A percentile compares a stretch with the other conserved stretches of the same genome.
Conservation (phyloP, 92 coral and sea anemone genomes). For the Parazoanthus atlanticus region DNA sequence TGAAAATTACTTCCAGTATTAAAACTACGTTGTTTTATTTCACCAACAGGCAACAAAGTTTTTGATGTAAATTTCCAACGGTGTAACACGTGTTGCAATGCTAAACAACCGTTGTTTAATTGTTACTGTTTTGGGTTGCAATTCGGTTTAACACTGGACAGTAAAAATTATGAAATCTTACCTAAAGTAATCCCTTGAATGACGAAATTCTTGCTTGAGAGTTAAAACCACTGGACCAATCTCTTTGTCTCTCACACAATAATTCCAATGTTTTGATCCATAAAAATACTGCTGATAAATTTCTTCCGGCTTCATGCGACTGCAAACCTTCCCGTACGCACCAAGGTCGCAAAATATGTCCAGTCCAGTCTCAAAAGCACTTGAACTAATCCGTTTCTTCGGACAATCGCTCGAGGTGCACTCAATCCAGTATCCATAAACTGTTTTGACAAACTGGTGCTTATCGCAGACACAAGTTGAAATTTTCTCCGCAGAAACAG, state of each 20-base stretch:
- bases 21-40: neutral
- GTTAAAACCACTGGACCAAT: constrained; percentile 84
- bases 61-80: neutral
- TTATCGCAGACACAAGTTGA: constrained; percentile 52
- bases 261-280: constrained; percentile 96
- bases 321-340: constrained; percentile 46
- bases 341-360: constrained; percentile 66
- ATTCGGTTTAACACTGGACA: neutral
- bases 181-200: constrained; percentile 83
- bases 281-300: constrained; percentile 85
- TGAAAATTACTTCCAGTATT: too few relatives aligned
- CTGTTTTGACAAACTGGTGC: constrained; percentile 58
- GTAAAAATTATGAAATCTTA: constrained; percentile 21
- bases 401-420: constrained; percentile 70
- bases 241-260: constrained; percentile 71
- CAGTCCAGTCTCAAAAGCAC: constrained; percentile 47
- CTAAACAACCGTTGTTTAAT: neutral
- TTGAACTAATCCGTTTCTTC: constrained; percentile 42
- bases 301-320: constrained; percentile 66
- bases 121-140: neutral
- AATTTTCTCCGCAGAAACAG: neutral
- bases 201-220: constrained; percentile 83
- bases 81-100: constrained; percentile 6
- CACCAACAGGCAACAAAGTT: neutral
- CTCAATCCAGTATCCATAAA: constrained; percentile 71